Base-by-base conservation (phyloP, 2,113 vertebrate species). In the Asarcornis scutulata region DNA sequence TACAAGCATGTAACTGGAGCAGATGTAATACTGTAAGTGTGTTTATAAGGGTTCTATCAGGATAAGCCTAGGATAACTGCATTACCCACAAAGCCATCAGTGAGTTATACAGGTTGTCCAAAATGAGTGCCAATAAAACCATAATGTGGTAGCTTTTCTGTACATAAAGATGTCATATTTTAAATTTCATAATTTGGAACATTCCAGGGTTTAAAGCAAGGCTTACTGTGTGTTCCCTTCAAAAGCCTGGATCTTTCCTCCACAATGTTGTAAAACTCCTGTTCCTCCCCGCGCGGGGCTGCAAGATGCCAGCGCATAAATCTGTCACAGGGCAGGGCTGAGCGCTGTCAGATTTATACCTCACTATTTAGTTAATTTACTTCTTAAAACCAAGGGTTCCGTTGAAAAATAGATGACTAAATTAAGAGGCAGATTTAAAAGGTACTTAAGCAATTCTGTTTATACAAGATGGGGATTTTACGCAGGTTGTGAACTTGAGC, bases 81-180 rank as follows among this genome's bases (percentile, higher is more conserved):
- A 76, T 95, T 95, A 94, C 62, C 95, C 87, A 94, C 89, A 94
- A 85, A 96, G 58, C 87, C 66, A 79, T 94, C 84, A 87, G 93
- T 94, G 94, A 94, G 91, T 92, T 95, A 96, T 76, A 69, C 96
- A 89, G 93, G 95, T 96, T 97, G 95, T 96, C 93, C 96, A 97
- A 91, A 97, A 97, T 0, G 81, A 97, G 96, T 96, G 93, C 92
- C 93, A 96, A 96, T 97, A 96, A 97, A 97, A 96, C 90, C 90
- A 94, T 95, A 97, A 97, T 94, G 91, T 91, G 93, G 96, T 95
- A 94, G 95, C 95, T 96, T 96, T 96, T 97, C 96, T 95, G 90
- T 94, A 92, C 93, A 97, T 97, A 97, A 97, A 97, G 92, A 94
- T 97, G 96, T 97, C 96, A 93, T 88, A 91, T 94, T 96, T 97